Base-by-base conservation (phyloP, 1,140 invertebrate species). In the Drosophila guanche region DNA sequence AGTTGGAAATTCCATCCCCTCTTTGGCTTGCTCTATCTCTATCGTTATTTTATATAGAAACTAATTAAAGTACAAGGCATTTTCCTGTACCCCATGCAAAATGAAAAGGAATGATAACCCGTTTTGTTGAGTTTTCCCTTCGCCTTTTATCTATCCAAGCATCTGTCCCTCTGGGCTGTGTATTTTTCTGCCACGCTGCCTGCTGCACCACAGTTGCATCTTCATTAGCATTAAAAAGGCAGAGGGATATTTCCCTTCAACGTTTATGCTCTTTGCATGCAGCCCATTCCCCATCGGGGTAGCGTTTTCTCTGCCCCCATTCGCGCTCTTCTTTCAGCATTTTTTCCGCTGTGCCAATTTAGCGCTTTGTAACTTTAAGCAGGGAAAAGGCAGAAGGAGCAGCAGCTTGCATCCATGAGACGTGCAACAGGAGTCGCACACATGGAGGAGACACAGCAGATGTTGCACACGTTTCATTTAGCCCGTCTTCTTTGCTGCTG, bases 221-320 rank as follows among this genome's bases (percentile, higher is more conserved):
- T 85, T 86, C 81, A 80, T 85, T 85, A 85, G 81, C 81, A 77
- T 65, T 86, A 57, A 77, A 73, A 70, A 41, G 51, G 57, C 51
- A 61, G 56, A 7, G 37, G 56, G 52, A 20, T 22, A 40, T 41
- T 54, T 40, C 33, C 23, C 56, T 60, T 56, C 45, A 85, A 79
- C 62, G 66, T 76, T 85, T 51, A 60, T 62, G 72, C 33, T 45
- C 42, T 74, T 67, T 60, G 55, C 50, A 47, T 45, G 55, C 47
- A 20, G 0, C 25, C 25, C 25, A 6, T 5, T 1, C 33, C 33
- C 33, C 10, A 60, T n/a, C 33, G 23, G 14, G 23, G 48, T 20
- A 14, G 47, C 27, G 29, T 33, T 53, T 10, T 37, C 2, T 47
- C 53, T 8, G 22, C 40, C 47, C n/a, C 10, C 41, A 20, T 54